These are phyloP conservation scores for Odobenus rosmarus DNA, from an alignment of 2,113 vertebrate species.

Conservation along the genomic window DNA sequence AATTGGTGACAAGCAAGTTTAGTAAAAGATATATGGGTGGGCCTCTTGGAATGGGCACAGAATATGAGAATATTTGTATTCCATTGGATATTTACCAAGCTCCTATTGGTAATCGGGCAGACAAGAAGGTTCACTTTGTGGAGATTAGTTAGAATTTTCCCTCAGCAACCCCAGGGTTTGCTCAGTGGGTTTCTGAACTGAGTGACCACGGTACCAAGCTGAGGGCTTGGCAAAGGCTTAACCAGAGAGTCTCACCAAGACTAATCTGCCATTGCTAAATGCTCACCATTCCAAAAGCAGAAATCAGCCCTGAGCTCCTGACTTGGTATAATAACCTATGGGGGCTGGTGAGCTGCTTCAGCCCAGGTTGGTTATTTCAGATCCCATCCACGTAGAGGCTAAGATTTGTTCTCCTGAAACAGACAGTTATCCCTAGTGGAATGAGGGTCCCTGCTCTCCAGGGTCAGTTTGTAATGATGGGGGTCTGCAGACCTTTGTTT, in stretches of 20 bases:
- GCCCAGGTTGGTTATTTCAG: neutral
- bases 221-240: neutral
- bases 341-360: neutral
- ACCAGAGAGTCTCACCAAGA: neutral
- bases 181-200: neutral
- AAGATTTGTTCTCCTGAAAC: neutral
- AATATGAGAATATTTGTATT: neutral
- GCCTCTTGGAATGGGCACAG: neutral
- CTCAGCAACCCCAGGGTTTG: neutral
- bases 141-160: neutral
- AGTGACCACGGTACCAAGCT: neutral
- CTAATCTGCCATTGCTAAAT: neutral
- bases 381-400: neutral
- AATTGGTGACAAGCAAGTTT: neutral
- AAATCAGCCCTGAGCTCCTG: neutral
- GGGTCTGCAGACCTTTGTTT: neutral
- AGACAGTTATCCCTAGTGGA: neutral
- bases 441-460: neutral
- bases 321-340: neutral
- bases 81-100: neutral
- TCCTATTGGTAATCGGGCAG: neutral
- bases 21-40: neutral
- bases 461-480: neutral
- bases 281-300: neutral
- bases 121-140: neutral